These are phyloP conservation scores for Bombylius major DNA, from an alignment of 2,888 invertebrate species.

Conservation along the genomic window DNA sequence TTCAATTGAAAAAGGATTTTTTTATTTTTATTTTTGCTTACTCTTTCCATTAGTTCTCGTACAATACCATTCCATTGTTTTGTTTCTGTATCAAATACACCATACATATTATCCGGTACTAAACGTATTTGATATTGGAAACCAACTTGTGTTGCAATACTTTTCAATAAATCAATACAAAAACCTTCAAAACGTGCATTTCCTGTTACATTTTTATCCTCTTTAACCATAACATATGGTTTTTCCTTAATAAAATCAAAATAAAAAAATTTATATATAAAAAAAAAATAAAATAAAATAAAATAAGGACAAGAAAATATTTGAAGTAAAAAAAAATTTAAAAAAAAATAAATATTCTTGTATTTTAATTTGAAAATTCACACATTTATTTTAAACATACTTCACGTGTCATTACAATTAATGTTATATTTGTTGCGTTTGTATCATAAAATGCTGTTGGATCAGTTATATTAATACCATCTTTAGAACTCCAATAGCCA, in stretches of 20 bases:
- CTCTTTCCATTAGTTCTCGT: slow-evolving; percentile 73
- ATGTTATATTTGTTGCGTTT: slow-evolving; percentile 70
- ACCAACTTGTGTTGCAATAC: slow-evolving; percentile 71
- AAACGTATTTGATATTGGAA: slow-evolving; percentile 76
- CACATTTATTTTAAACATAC: slow-evolving; percentile 37
- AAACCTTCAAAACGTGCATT: slow-evolving; percentile 83
- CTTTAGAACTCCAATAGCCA: slow-evolving; percentile 65
- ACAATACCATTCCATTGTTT: slow-evolving; percentile 88
- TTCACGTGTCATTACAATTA: slow-evolving; percentile 82
- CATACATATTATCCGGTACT: slow-evolving; percentile 81
- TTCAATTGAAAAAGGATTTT: no score
- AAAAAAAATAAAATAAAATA: not conserved
- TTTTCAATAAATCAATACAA: slow-evolving; percentile 77
- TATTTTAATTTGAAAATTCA: not conserved
- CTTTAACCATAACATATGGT: slow-evolving; percentile 83
- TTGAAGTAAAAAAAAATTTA: not conserved
- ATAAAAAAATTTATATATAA: not conserved
- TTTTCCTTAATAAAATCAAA: slow-evolving; percentile 50
- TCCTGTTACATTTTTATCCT: slow-evolving; percentile 71
- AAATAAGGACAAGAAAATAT: not conserved
- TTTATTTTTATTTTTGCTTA: slow-evolving; percentile 28
- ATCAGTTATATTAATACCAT: slow-evolving; percentile 71
- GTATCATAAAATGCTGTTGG: slow-evolving; percentile 75
- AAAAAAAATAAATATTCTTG: not conserved
- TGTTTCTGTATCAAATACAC: slow-evolving; percentile 74